These are phyloP conservation scores for Hypotaenidia philippensis DNA, from an alignment of 2,797 vertebrate species.

Conservation along the genomic window DNA sequence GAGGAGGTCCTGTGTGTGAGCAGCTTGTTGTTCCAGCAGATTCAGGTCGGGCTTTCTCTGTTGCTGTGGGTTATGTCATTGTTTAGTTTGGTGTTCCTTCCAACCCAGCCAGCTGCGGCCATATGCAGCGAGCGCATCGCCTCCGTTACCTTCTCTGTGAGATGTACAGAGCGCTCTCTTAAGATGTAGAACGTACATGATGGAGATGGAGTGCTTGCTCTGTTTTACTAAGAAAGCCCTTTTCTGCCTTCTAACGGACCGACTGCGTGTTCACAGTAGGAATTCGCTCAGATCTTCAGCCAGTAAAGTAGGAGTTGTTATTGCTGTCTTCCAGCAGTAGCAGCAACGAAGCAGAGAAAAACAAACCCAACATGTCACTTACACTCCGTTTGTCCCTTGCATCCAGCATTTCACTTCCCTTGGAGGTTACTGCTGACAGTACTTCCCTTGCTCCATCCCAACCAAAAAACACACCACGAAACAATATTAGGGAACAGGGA, in stretches of 20 bases:
- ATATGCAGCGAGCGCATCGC: background rate
- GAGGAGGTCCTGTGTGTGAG: background rate
- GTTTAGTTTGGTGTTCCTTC: slow-evolving; percentile 62
- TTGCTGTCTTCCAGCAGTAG: slow-evolving; percentile 64
- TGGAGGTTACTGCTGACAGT: background rate
- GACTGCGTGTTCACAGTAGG: slow-evolving; percentile 6
- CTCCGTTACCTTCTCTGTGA: slow-evolving; percentile 12
- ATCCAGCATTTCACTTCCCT: slow-evolving; percentile 7
- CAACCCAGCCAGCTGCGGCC: slow-evolving; percentile 13
- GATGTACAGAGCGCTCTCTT: background rate
- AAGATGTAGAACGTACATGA: background rate
- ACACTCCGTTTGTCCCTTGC: slow-evolving; percentile 35
- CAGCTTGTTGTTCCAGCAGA: slow-evolving; percentile 2
- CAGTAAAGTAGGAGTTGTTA: slow-evolving; percentile 57
- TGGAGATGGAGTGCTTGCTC: background rate
- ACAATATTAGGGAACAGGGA: background rate
- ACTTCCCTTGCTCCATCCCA: background rate
- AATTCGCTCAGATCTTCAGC: slow-evolving; percentile 49
- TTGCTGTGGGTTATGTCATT: slow-evolving; percentile 41
- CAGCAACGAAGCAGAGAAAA: slow-evolving; percentile 35
- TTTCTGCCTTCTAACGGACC: slow-evolving; percentile 34
- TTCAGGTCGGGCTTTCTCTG: slow-evolving; percentile 33
- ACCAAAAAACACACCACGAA: background rate
- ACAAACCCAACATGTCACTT: slow-evolving; percentile 1
- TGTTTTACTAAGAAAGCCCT: slow-evolving; percentile 26